Evolutionary conservation across 2,113 vertebrate species (phyloP).

Genomic region (Cyanistes caeruleus): DNA sequence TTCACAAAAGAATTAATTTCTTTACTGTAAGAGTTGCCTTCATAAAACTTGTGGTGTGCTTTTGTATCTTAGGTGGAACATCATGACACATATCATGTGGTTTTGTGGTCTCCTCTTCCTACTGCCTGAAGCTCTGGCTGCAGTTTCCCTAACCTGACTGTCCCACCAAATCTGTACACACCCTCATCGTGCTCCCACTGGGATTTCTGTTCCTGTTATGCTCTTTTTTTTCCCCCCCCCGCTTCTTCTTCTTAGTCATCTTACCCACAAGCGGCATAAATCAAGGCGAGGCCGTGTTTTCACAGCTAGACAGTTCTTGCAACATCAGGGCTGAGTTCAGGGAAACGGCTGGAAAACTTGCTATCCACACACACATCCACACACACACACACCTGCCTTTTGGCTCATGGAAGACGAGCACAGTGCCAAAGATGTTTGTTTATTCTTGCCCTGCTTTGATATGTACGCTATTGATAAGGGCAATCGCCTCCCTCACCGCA

Average conservation of each 20-base stretch:
- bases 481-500: not conserved
- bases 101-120: slow-evolving; percentile 56
- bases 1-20: slow-evolving; percentile 69
- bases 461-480: not conserved
- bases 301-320: slow-evolving; percentile 55
- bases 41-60: slow-evolving; percentile 36
- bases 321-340: slow-evolving; percentile 58
- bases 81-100: slow-evolving; percentile 17
- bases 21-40: slow-evolving; percentile 42
- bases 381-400: slow-evolving; percentile 50
- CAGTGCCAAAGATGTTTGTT: slow-evolving; percentile 56
- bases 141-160: slow-evolving; percentile 27
- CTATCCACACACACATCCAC: not conserved
- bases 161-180: not conserved
- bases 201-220: slow-evolving; percentile 49
- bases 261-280: slow-evolving; percentile 51
- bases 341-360: slow-evolving; percentile 24
- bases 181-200: not conserved
- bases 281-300: slow-evolving; percentile 64
- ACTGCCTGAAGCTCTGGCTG: slow-evolving; percentile 9
- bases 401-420: not conserved
- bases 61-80: slow-evolving; percentile 59
- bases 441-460: slow-evolving; percentile 61
- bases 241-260: slow-evolving; percentile 48
- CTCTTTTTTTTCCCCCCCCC: not conserved